phyloP scores from a whole-genome alignment of 2,797 vertebrate species.

The Miichthys miiuy region DNA sequence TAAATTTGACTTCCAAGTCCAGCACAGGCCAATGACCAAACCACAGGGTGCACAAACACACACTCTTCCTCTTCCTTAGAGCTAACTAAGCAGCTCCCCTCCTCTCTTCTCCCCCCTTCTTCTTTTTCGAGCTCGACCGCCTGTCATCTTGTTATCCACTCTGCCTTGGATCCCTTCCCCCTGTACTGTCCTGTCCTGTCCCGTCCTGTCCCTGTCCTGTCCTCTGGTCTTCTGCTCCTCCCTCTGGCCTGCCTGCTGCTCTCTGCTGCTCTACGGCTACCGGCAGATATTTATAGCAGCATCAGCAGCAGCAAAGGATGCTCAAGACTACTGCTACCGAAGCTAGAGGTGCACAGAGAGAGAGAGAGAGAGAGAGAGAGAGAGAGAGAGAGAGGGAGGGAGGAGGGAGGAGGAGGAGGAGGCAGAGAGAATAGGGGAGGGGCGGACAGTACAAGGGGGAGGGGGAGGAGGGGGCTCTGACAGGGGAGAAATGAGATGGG shows the following conservation, averaged over 20 bases:
- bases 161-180: slow-evolving; percentile 48
- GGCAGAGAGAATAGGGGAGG: slow-evolving; percentile 60
- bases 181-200: slow-evolving; percentile 51
- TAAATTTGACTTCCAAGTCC: slow-evolving; percentile 46
- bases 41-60: slow-evolving; percentile 25
- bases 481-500: slow-evolving; percentile 78
- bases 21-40: slow-evolving; percentile 29
- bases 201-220: slow-evolving; percentile 50
- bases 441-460: slow-evolving; percentile 46
- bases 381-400: slow-evolving; percentile 59
- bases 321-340: slow-evolving; percentile 80
- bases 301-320: slow-evolving; percentile 80
- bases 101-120: slow-evolving; percentile 54
- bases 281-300: slow-evolving; percentile 84
- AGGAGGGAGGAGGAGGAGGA: slow-evolving; percentile 34
- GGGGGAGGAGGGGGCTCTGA: slow-evolving; percentile 58
- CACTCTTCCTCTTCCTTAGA: slow-evolving; percentile 31
- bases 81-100: slow-evolving; percentile 54
- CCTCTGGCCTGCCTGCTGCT: slow-evolving; percentile 79
- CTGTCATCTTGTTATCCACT: slow-evolving; percentile 62
- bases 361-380: slow-evolving; percentile 47
- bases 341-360: slow-evolving; percentile 74
- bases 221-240: slow-evolving; percentile 72
- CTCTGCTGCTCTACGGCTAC: slow-evolving; percentile 75
- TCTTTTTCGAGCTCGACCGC: slow-evolving; percentile 50